Base-by-base conservation (phyloP, 2,113 vertebrate species). In the Phalacrocorax pelagicus region DNA sequence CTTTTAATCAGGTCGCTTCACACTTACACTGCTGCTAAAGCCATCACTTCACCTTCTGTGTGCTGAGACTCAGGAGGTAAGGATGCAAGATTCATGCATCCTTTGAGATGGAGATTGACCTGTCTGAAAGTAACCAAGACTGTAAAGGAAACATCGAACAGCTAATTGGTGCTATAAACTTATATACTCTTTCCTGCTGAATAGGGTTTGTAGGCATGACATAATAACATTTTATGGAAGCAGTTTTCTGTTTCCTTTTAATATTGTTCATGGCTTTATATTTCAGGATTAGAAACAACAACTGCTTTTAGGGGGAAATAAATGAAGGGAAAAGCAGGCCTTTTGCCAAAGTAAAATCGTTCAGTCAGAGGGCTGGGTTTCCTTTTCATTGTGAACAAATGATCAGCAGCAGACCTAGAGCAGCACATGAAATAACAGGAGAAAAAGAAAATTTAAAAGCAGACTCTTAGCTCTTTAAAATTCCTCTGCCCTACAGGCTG, bases 251-350 rank as follows among this genome's bases (percentile, higher is more conserved):
- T 66, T 94, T 83, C 62, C 88, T 77, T 88, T 57, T 82, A 34
- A 46, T 84, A 20, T 36, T 42, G 49, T 74, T 70, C 71, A 23
- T 74, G 82, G 27, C 24, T 94, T 93, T 86, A 55, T 82, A 27
- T 69, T 73, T 89, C 84, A 80, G 88, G 83, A 94, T 93, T 73
- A 92, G 81, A 92, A 94, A 80, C 22, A 40, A 75, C 34, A 69
- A 88, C 77, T 83, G 78, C 70, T 81, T 18, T 29, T 66, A 72
- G 46, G 92, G 54, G 90, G 73, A 96, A 92, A 90, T 73, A 93
- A 92, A 92, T 36, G 95, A 55, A 94, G 55, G 59, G 29, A 81
- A 81, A 94, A 95, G 69, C 46, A 54, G 85, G 63, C 75, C 82
- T 81, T 94, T 80, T 72, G 36, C 16, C 65, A 80, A 83, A 78